These are phyloP conservation scores for Lagodon rhomboides DNA, from an alignment of 2,797 vertebrate genomes.

Conservation along the genomic window DNA sequence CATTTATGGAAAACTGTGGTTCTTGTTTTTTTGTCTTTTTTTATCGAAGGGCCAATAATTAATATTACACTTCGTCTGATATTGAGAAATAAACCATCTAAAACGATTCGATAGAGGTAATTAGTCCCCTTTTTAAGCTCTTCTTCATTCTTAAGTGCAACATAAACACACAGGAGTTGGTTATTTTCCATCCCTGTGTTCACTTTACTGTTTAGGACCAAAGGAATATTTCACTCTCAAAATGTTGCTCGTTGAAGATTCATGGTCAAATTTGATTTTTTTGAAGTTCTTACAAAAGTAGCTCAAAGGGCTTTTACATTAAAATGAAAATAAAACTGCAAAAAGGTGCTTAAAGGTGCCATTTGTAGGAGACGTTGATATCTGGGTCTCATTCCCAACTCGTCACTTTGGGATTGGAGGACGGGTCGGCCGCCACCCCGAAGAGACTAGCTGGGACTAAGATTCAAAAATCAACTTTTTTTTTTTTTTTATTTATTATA, in stretches of 20 bases:
- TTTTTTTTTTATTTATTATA: too few species aligned
- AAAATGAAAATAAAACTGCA: too few species aligned
- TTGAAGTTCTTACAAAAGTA: too few species aligned
- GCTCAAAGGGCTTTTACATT: too few species aligned
- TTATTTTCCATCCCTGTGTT: conserved; percentile 12
- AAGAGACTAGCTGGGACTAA: too few species aligned
- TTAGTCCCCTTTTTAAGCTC: neutral
- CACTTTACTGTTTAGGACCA: neutral
- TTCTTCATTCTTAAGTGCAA: conserved; percentile 1
- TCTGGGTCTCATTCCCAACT: too few species aligned
- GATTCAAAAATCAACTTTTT: too few species aligned
- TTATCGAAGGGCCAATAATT: neutral
- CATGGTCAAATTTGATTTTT: too few species aligned
- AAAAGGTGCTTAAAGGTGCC: too few species aligned
- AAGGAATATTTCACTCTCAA: neutral
- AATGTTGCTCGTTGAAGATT: conserved; percentile 2
- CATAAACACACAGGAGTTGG: neutral
- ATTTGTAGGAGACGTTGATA: too few species aligned
- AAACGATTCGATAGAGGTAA: neutral
- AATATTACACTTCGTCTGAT: neutral
- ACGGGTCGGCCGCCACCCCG: too few species aligned
- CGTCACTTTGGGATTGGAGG: too few species aligned
- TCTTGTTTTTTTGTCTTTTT: neutral
- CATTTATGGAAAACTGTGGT: neutral
- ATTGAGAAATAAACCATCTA: neutral